Base-by-base conservation (phyloP, 2,888 invertebrate genomes). In the Itoplectis maculator region DNA sequence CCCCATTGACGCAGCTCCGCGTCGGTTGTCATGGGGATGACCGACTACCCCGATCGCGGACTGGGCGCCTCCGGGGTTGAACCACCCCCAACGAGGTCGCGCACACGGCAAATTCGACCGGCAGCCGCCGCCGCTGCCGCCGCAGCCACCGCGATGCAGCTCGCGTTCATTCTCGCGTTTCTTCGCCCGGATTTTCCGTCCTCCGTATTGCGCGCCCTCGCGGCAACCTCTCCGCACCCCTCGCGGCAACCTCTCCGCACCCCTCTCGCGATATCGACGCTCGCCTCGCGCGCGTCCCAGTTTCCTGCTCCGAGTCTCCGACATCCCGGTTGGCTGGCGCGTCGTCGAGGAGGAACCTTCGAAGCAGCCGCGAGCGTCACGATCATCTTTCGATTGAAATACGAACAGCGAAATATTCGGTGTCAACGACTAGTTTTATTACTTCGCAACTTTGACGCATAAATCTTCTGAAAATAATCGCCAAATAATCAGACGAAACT, bases 1-100 rank as follows among this genome's bases (percentile, higher is more conserved):
- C 69, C 15, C 51, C 79, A 81, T 76, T 85, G 82, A 81, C 83
- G 81, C 81, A 63, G 35, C 54, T 42, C 42, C 59, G 42, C n/a
- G 40, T 42, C 29, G 11, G 88, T 90, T 89, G 85, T 87, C 80
- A 84, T 61, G 87, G 88, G 84, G 79, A 89, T 87, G 88, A 86
- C 87, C 88, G 65, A 82, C 42, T 81, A 51, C 51, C 75, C 49
- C 54, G 72, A 56, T 18, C 69, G 29, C 13, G 40, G 69, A 59
- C 42, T 82, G 76, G 56, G 18, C 23, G 8, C 23, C 15, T 40
- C 68, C 79, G 70, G 79, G 86, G 80, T 87, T n/a, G 82, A 88
- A 85, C 78, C 69, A 81, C 84, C 85, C 77, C 73, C 63, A 86
- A 86, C 68, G 59, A 70, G 84, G 82, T 85, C 86, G 83, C 75